Evolutionary conservation across 35 echinoderm and acorn worm species (phyloP), one percentile per base, ranked within the genome.

Genomic region (Hemicentrotus pulcherrimus): DNA sequence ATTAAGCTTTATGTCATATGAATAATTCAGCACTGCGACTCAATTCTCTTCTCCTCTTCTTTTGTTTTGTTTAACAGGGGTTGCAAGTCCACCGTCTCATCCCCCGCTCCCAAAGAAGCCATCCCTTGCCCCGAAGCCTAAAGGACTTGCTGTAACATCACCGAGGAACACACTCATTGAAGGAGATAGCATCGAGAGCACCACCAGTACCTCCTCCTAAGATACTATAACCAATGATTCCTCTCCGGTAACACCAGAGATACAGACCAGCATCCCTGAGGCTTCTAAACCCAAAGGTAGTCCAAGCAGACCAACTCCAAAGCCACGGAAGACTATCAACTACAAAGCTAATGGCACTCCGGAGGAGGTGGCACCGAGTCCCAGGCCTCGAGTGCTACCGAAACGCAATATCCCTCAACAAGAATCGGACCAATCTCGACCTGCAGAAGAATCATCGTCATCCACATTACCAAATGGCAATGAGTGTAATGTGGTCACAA

Each of bases 21-120:
- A 78, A 28, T 78, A n/a, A 78, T n/a, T n/a, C 6, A 28, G 7
- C 65, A 78, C 18, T 22, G 65, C n/a, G 19, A 28, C 22, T 78
- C 19, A 78, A 78, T 28, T 78, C 88, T 19, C 8, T 58, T 15
- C n/a, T 50, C 58, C 13, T 93, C 48, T 93, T 55, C 31, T 31
- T 48, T 31, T 93, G 31, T 93, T 10, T 9, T 55, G 11, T 47
- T 48, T 58, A 4, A 31, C 91, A 93, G 91, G 91, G 48, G 48
- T 93, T 48, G 30, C 91, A 93, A 93, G 91, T 93, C 91, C 47
- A 48, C 46, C 91, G 91, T 47, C 91, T 50, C 91, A 93, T 93
- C 91, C 91, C 48, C 91, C 47, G 30, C 91, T 50, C 13, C 91
- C 47, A 5, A 93, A 93, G 22, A 93, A 93, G 48, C 91, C 91